phyloP scores from a whole-genome alignment of 2,888 invertebrate genomes.

The Dascillus cervinus region DNA sequence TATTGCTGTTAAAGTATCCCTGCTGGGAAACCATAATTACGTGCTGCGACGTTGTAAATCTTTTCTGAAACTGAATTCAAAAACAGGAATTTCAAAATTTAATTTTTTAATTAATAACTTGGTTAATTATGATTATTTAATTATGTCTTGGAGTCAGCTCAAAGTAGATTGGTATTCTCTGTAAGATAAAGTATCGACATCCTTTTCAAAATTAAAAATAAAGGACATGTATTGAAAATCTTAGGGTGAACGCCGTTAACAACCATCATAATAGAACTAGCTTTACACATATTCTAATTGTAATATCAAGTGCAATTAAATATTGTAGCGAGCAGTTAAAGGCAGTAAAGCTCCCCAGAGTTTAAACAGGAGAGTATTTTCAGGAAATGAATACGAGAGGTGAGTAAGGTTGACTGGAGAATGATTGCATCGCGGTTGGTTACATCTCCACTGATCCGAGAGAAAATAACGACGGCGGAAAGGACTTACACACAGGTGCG shows the following conservation, averaged over 20 bases:
- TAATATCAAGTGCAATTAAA: constrained; percentile 14
- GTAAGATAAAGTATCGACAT: no score
- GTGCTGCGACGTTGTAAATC: no score
- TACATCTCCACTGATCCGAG: constrained; percentile 38
- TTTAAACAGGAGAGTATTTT: constrained; percentile 20
- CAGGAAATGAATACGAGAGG: constrained; percentile 21
- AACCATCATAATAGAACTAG: no score
- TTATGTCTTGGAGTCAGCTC: no score
- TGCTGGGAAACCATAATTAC: no score
- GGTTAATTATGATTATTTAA: no score
- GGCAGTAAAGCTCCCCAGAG: constrained; percentile 17
- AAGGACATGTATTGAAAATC: not conserved
- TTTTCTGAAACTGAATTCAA: no score
- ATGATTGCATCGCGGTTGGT: constrained; percentile 41
- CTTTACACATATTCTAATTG: no score
- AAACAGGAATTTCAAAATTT: no score
- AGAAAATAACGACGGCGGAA: constrained; percentile 41
- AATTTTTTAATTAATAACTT: no score
- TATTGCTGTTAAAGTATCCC: no score
- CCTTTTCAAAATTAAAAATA: not conserved
- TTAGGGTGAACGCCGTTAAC: not conserved
- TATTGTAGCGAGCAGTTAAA: constrained; percentile 9
- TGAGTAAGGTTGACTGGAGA: constrained; percentile 34
- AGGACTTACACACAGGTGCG: constrained; percentile 22
- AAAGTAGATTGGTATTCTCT: no score